phyloP scores from a whole-genome alignment of 2,797 vertebrate species.

The Parauchenoglanis punctatus region DNA sequence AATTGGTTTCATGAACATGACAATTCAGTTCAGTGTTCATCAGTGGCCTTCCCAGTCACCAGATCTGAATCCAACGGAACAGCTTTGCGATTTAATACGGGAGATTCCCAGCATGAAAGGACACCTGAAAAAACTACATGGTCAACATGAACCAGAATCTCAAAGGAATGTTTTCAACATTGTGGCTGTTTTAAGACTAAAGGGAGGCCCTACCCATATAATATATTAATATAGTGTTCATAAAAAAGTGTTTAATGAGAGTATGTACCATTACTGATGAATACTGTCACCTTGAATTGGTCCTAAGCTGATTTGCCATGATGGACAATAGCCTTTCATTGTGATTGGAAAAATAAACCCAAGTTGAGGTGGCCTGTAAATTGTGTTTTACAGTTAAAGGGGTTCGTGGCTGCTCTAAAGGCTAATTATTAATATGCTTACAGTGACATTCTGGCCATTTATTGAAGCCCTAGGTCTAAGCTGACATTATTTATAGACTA shows the following conservation, averaged over 20 bases:
- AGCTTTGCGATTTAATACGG: too few species aligned
- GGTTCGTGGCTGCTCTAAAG: not conserved
- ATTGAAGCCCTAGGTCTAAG: not conserved
- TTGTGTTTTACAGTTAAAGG: not conserved
- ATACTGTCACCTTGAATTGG: not conserved
- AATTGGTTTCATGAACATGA: too few species aligned
- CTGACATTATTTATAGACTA: constrained; percentile 14
- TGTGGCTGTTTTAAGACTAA: not conserved
- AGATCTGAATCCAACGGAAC: too few species aligned
- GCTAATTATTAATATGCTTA: not conserved
- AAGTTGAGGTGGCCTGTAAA: not conserved
- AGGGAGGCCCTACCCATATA: not conserved
- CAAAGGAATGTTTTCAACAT: too few species aligned
- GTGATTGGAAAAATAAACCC: not conserved
- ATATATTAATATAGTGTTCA: not conserved
- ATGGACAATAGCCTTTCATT: not conserved
- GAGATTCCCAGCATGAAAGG: not conserved
- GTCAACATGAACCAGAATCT: too few species aligned
- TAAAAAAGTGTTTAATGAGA: not conserved
- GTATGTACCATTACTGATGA: not conserved
- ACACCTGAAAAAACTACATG: not conserved
- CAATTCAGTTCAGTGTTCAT: too few species aligned
- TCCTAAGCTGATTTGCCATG: not conserved
- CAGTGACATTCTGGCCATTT: constrained; percentile 2
- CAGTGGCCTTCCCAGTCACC: too few species aligned